Base-by-base conservation (phyloP, 2,797 vertebrate genomes). In the Diceros bicornis region DNA sequence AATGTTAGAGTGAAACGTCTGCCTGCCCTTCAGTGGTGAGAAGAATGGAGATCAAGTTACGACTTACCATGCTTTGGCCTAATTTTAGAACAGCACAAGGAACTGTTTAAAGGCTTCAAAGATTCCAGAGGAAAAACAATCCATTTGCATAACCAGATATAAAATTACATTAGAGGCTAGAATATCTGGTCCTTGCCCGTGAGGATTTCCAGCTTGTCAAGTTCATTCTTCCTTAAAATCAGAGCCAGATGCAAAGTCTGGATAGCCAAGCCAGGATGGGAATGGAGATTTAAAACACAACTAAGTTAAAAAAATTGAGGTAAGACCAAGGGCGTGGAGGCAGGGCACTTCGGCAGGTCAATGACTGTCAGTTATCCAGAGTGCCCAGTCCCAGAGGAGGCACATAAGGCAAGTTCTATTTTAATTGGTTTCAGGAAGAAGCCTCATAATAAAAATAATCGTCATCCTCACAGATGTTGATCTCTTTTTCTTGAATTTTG, bases 111-210 rank as follows among this genome's bases (percentile, higher is more conserved):
- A 96, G 61, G 77, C 96, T 97, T 98, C 97, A 98, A 97, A 97
- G 97, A 88, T 94, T 90, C 85, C 61, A 27, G 92, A 82, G 91
- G 93, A 96, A 97, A 98, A 90, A 92, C 96, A 97, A 97, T 52
- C 89, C 21, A 97, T 97, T 97, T 97, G 96, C 97, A 97, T 97
- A 97, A 95, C 74, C 94, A 96, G 95, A 97, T 97, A 98, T 93
- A 98, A 93, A 90, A 91, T 97, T 96, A 97, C 96, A 94, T 68
- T 71, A 71, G 77, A 97, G 94, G 86, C 97, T 94, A 83, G 89
- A 97, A 88, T 97, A 96, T 86, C 96, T 97, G 95, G 71, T 97
- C 83, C 62, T 94, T 47, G 81, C 89, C 95, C 84, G 92, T 52
- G 77, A 97, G 95, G 88, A 92, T 85, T 93, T 93, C 62, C 25